Base-by-base conservation (phyloP, 2,888 invertebrate species). In the Drosophila formosana region DNA sequence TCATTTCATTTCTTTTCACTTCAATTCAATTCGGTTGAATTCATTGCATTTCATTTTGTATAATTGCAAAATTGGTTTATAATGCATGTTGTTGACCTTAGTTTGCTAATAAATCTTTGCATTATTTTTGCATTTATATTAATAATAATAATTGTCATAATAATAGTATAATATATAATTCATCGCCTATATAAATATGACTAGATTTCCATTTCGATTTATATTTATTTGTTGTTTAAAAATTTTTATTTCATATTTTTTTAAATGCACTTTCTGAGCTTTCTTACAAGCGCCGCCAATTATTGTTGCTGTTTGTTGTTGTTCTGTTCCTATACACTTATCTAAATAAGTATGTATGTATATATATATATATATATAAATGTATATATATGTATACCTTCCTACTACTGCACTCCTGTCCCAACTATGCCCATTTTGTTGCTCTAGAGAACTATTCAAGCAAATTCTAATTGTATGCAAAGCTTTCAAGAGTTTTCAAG, bases 211-310 rank as follows among this genome's bases (percentile, higher is more conserved):
- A 13, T 60, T 53, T 64, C 43, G 43, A 61, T 73, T 70, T 66
- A 64, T 65, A 66, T 50, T 63, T 73, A 56, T 58, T 58, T 69
- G 66, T 71, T 75, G 46, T 53, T 80, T 71, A 77, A 77, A 88
- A 75, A 80, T 64, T 55, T 69, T 65, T 81, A 51, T 58, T 61
- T 51, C 49, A 66, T 64, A 62, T 61, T 80, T 66, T 74, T 69
- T 80, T 90, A 90, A 90, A 90, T 90, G 90, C 90, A 90, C 90
- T 90, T 90, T 90, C 90, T 91, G 90, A 90, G 90, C 91, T 89
- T 90, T 78, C 82, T 82, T 85, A 88, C 91, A 91, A 91, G 91
- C 91, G 91, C 92, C 84, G 91, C 92, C 91, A 91, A 91, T 91
- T 91, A 91, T 91, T 91, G 91, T 91, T 91, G 85, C 91, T 89